A percentile compares a stretch with the other conserved stretches of the same genome.
phyloP scores from a whole-genome alignment of 2,797 vertebrate genomes.

The Delichon dasypus region DNA sequence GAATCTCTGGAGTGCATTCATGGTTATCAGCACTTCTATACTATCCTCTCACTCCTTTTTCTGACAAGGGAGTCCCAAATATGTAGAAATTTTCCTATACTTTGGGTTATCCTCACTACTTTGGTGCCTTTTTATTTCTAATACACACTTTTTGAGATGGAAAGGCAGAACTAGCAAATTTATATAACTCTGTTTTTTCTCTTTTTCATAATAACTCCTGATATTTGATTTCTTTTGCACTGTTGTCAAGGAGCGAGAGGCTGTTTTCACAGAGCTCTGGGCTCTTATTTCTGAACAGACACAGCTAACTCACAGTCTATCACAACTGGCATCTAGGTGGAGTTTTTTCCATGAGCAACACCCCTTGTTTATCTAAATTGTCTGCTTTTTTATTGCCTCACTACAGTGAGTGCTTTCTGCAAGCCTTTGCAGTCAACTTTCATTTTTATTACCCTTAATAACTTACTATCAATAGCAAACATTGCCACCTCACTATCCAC shows the following conservation, averaged over 20 bases:
- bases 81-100: not conserved
- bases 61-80: not conserved
- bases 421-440: not conserved
- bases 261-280: not conserved
- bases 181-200: rapidly evolving
- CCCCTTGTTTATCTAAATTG: conserved; percentile 20
- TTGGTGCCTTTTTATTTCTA: not conserved
- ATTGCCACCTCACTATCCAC: not conserved
- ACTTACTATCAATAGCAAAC: conserved; percentile 2
- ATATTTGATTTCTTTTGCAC: not conserved
- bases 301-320: not conserved
- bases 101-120: not conserved
- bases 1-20: not conserved
- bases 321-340: not conserved
- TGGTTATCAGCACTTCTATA: not conserved
- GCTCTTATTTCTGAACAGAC: not conserved
- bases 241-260: not conserved
- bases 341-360: not conserved
- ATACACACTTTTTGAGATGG: not conserved
- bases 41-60: not conserved
- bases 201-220: not conserved
- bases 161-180: not conserved
- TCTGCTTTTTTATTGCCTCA: conserved; percentile 11
- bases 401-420: not conserved
- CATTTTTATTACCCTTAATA: conserved; percentile 16